These are phyloP conservation scores for Taenaris catops DNA, from an alignment of 2,888 invertebrate species.

Conservation along the genomic window DNA sequence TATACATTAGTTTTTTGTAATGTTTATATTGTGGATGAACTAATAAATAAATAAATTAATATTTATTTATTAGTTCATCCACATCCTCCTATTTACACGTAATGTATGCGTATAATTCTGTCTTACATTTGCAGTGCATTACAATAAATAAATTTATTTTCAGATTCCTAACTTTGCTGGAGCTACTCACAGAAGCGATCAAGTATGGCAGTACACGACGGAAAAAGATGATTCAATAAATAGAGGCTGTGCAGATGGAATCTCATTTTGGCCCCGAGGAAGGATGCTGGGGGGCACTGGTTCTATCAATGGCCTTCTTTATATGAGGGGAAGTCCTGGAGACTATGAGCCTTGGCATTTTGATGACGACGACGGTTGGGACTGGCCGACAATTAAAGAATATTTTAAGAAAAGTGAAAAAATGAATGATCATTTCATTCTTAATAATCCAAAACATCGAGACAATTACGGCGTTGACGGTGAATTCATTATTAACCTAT, in stretches of 20 bases:
- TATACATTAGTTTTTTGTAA: no score
- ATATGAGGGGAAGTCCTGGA: constrained; percentile 56
- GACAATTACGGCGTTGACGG: constrained; percentile 70
- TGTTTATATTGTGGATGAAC: no score
- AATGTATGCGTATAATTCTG: no score
- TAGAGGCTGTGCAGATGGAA: constrained; percentile 38
- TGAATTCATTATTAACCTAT: constrained; percentile 67
- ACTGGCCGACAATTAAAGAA: constrained; percentile 52
- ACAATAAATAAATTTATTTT: no score
- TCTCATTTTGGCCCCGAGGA: constrained; percentile 65
- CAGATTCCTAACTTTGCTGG: constrained; percentile 61
- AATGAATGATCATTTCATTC: constrained; percentile 53
- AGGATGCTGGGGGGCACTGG: constrained; percentile 62
- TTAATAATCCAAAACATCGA: constrained; percentile 47
- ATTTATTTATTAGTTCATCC: no score
- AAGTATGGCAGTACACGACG: constrained; percentile 56
- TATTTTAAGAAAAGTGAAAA: constrained; percentile 67
- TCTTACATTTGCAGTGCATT: no score
- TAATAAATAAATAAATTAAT: no score
- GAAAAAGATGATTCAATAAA: constrained; percentile 49
- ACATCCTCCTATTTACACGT: no score
- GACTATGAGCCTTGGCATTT: constrained; percentile 60
- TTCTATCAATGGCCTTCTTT: constrained; percentile 60
- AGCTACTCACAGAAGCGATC: constrained; percentile 41
- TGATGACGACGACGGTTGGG: constrained; percentile 55